Conservation (phyloP, 2,797 vertebrate species). For the Darevskia nairensis region DNA sequence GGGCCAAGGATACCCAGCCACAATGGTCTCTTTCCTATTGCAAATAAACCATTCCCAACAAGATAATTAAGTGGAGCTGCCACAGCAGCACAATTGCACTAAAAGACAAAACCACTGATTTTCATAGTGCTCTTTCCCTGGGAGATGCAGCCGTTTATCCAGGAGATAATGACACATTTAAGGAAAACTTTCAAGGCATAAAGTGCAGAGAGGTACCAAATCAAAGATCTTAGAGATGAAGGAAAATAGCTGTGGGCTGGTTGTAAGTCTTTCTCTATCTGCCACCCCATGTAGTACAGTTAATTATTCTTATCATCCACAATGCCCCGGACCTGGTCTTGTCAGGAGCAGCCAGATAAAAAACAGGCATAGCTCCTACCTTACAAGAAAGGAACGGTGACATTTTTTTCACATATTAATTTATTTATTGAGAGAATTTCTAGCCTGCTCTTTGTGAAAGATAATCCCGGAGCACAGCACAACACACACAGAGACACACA, state of each 20-base stretch:
- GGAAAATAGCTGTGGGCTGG: conserved; percentile 21
- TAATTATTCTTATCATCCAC: conserved; percentile 9
- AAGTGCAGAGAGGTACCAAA: conserved; percentile 39
- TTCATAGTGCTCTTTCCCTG: conserved; percentile 31
- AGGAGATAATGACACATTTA: conserved; percentile 43
- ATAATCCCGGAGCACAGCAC: no score
- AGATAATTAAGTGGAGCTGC: conserved; percentile 25
- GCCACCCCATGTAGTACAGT: conserved; percentile 30
- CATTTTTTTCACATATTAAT: no score
- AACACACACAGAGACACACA: no score
- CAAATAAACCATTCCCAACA: conserved; percentile 40
- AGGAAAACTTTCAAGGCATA: conserved; percentile 16
- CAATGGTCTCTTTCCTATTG: conserved; percentile 44
- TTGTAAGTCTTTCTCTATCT: neutral
- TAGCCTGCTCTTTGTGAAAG: no score
- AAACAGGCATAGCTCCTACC: neutral
- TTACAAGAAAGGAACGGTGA: neutral
- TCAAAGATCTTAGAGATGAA: conserved; percentile 53
- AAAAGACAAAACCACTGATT: conserved; percentile 49
- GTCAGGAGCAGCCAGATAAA: neutral
- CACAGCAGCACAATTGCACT: conserved; percentile 26
- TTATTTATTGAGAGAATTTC: no score
- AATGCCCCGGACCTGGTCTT: neutral
- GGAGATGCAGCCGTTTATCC: conserved; percentile 39
- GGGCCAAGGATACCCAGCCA: conserved; percentile 51